phyloP scores from a whole-genome alignment of 53 echinoderm and acorn worm genomes.

The Mesocentrotus franciscanus region DNA sequence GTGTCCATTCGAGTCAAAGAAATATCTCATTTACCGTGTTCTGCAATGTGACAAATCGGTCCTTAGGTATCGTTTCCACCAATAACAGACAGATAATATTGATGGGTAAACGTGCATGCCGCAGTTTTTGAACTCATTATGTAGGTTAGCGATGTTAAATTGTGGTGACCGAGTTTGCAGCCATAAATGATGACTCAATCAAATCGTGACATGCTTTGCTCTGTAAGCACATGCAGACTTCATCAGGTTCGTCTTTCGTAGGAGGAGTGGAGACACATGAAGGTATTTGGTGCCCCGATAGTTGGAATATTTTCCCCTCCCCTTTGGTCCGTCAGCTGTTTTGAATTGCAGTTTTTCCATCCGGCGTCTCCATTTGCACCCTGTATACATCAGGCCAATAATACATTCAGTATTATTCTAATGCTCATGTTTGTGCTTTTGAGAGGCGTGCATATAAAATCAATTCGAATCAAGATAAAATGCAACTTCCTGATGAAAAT shows the following conservation, averaged over 20 bases:
- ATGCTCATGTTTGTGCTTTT: neutral
- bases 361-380: neutral
- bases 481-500: too few species aligned
- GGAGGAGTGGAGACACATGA: neutral
- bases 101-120: neutral
- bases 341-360: slow-evolving; percentile 30
- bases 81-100: neutral
- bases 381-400: neutral
- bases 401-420: neutral
- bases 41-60: neutral
- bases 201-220: neutral
- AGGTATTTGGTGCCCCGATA: slow-evolving; percentile 45
- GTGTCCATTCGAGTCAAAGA: neutral
- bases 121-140: neutral
- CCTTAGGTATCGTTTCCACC: neutral
- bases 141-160: neutral
- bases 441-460: neutral
- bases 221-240: neutral
- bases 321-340: slow-evolving; percentile 50
- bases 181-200: slow-evolving; percentile 33
- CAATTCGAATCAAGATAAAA: too few species aligned
- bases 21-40: neutral
- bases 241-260: neutral
- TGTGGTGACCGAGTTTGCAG: neutral
- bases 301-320: slow-evolving; percentile 42